These are phyloP conservation scores for Antechinus flavipes DNA, from an alignment of 2,113 vertebrate species.

Conservation along the genomic window DNA sequence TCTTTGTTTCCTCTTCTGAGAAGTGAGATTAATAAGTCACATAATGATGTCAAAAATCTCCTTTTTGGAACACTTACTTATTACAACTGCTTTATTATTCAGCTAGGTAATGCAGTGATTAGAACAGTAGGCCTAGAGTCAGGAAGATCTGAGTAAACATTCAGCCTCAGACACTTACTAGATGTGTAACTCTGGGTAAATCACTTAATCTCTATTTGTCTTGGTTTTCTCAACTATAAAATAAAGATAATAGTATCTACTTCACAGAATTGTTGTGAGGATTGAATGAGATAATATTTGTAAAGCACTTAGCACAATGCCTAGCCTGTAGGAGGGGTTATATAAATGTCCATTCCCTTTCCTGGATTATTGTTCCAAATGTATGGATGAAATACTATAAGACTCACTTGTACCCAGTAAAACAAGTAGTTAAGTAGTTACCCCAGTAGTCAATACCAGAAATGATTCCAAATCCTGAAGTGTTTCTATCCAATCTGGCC, in stretches of 20 bases:
- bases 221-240: neutral
- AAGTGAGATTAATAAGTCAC: neutral
- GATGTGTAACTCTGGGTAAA: neutral
- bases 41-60: neutral
- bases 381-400: neutral
- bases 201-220: neutral
- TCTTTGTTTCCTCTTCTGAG: conserved; percentile 8
- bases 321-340: neutral
- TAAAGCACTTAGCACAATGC: neutral
- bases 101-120: neutral
- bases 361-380: neutral
- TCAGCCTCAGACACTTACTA: neutral
- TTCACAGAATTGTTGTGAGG: neutral
- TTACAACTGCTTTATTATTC: neutral
- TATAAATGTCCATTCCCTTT: neutral
- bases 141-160: neutral
- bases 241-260: neutral
- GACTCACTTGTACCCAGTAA: neutral
- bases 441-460: neutral
- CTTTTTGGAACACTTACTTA: neutral
- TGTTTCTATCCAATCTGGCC: neutral
- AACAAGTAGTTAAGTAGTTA: neutral
- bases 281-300: neutral
- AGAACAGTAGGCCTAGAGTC: neutral
- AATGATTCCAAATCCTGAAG: neutral